Conservation (phyloP, 2,888 invertebrate genomes). For the Priapulus caudatus region DNA sequence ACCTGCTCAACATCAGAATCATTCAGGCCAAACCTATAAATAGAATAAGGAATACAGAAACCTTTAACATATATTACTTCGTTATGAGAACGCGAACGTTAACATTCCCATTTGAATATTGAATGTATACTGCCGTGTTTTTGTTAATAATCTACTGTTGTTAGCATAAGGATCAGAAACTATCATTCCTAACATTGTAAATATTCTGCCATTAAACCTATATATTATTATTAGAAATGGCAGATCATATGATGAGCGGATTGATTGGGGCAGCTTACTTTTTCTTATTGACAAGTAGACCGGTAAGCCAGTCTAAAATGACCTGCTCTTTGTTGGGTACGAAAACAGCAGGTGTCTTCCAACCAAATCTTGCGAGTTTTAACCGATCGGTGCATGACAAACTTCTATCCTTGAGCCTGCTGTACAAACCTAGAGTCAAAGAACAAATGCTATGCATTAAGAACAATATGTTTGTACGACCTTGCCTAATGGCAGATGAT, state of each 20-base stretch:
- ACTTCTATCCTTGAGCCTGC: background rate
- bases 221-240: background rate
- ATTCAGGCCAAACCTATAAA: background rate
- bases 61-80: background rate
- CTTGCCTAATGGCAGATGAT: too few relatives aligned
- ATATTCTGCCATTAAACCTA: too few relatives aligned
- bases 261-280: background rate
- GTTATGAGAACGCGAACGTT: too few relatives aligned
- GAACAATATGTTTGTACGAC: too few relatives aligned
- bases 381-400: background rate
- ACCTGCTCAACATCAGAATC: background rate
- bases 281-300: conserved; percentile 1
- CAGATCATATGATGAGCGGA: too few relatives aligned
- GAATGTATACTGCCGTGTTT: too few relatives aligned
- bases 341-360: background rate
- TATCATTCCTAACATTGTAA: too few relatives aligned
- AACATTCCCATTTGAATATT: background rate
- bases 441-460: too few relatives aligned
- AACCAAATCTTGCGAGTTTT: background rate
- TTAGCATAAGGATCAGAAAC: too few relatives aligned
- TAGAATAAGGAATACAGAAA: background rate
- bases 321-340: background rate
- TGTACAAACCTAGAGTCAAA: background rate
- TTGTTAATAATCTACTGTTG: too few relatives aligned
- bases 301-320: background rate